Conservation (phyloP, 1,140 invertebrate species). For the Zaprionus camerounensis region DNA sequence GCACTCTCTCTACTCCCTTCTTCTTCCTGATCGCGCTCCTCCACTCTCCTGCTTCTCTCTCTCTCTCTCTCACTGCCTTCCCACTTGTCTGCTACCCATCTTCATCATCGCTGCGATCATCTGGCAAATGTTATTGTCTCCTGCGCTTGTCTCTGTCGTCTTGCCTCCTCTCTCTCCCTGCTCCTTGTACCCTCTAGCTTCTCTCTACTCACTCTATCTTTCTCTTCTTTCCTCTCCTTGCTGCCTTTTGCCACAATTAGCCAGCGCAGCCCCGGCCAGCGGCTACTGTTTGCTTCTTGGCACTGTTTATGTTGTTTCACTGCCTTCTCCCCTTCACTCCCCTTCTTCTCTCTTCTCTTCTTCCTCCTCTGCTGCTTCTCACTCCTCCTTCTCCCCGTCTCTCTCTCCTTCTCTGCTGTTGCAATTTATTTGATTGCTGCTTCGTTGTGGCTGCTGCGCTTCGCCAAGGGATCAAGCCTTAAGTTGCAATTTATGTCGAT, state of each 20-base stretch:
- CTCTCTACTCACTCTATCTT: background rate
- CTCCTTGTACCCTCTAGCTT: background rate
- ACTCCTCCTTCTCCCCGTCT: too few species aligned
- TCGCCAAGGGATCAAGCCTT: constrained; percentile 49
- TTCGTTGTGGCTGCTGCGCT: background rate
- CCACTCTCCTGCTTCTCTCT: background rate
- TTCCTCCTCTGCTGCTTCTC: too few species aligned
- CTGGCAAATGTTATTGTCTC: constrained; percentile 52
- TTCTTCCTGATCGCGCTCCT: background rate
- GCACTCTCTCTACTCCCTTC: background rate
- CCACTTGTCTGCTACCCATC: constrained; percentile 3
- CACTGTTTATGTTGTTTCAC: constrained; percentile 8
- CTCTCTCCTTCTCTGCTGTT: constrained; percentile 9
- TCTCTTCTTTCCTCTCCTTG: background rate
- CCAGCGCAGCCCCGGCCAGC: constrained; percentile 9
- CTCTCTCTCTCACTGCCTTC: background rate
- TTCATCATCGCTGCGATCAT: constrained; percentile 24
- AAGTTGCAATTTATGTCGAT: constrained; percentile 77
- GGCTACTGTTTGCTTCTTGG: constrained; percentile 40
- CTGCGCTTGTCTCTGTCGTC: background rate
- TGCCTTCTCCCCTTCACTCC: background rate
- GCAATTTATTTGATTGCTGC: constrained; percentile 81
- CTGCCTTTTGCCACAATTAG: constrained; percentile 21
- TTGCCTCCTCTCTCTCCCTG: background rate
- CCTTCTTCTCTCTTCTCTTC: constrained; percentile 20